Conservation (phyloP, 2,888 invertebrate genomes). For the Metallyticus violacea region DNA sequence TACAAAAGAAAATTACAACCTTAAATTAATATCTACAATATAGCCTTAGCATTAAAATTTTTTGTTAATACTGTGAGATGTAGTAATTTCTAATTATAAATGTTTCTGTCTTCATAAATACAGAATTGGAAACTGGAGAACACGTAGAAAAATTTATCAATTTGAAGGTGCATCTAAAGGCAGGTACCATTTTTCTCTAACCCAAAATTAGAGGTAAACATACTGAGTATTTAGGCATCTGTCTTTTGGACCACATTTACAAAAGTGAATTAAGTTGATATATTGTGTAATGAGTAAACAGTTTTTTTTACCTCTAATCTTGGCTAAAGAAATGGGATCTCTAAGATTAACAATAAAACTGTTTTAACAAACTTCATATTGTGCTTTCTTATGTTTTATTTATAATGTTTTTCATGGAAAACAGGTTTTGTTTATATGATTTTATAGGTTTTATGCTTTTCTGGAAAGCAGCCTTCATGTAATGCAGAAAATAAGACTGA, state of each 20-base stretch:
- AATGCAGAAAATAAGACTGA: too few species aligned
- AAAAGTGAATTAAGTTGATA: neutral
- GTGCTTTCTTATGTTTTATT: neutral
- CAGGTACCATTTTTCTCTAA: neutral
- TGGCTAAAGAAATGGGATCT: neutral
- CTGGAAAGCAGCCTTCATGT: too few species aligned
- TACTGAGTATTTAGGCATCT: neutral
- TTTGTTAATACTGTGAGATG: neutral
- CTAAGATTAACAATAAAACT: neutral
- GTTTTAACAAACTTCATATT: neutral
- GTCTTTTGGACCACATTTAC: neutral
- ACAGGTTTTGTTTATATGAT: too few species aligned
- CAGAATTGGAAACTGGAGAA: neutral
- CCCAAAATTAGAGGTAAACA: neutral
- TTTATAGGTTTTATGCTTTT: too few species aligned
- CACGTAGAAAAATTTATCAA: neutral
- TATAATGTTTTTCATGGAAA: too few species aligned
- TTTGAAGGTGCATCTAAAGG: neutral
- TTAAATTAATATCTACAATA: neutral
- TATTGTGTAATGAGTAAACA: neutral
- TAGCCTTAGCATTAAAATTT: neutral
- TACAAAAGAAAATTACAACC: neutral
- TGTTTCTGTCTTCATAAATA: neutral
- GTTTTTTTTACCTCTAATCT: neutral
- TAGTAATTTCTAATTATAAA: neutral